Conservation (phyloP, 2,888 invertebrate genomes). For the Lasioglossum malachurum region DNA sequence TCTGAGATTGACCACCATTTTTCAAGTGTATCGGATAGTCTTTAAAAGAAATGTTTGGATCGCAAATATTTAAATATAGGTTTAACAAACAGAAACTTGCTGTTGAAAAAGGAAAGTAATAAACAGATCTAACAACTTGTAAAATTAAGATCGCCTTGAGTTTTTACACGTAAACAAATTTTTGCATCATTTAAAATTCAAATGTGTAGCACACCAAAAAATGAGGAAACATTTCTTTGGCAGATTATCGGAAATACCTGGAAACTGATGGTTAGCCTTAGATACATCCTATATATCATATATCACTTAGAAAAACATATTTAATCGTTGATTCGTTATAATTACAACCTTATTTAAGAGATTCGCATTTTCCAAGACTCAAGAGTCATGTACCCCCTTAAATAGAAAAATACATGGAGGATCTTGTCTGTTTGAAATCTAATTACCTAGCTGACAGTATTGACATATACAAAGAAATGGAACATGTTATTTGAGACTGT, state of each 20-base stretch:
- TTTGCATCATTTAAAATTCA: too few species aligned
- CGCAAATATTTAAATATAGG: not conserved
- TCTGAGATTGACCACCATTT: not conserved
- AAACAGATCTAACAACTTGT: not conserved
- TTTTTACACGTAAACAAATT: too few species aligned
- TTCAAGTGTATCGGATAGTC: not conserved
- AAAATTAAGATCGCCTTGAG: not conserved
- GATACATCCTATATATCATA: constrained; percentile 9
- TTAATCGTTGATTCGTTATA: constrained; percentile 30
- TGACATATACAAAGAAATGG: constrained; percentile 53
- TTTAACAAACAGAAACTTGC: not conserved
- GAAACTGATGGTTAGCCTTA: not conserved
- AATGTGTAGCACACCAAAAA: not conserved
- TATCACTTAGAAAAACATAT: constrained; percentile 44
- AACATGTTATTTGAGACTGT: constrained; percentile 55
- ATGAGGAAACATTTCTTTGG: not conserved
- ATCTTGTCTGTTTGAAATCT: constrained; percentile 40
- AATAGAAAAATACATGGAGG: constrained; percentile 59
- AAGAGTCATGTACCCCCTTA: constrained; percentile 61
- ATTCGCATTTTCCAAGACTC: constrained; percentile 36
- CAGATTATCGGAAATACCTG: not conserved
- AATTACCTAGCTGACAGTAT: constrained; percentile 39
- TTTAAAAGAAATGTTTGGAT: not conserved
- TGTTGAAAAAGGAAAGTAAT: not conserved
- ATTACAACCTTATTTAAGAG: constrained; percentile 38